Evolutionary conservation across 35 echinoderm and acorn worm species (phyloP), one percentile per base, ranked within the genome.

Genomic region (Amphiura filiformis): DNA sequence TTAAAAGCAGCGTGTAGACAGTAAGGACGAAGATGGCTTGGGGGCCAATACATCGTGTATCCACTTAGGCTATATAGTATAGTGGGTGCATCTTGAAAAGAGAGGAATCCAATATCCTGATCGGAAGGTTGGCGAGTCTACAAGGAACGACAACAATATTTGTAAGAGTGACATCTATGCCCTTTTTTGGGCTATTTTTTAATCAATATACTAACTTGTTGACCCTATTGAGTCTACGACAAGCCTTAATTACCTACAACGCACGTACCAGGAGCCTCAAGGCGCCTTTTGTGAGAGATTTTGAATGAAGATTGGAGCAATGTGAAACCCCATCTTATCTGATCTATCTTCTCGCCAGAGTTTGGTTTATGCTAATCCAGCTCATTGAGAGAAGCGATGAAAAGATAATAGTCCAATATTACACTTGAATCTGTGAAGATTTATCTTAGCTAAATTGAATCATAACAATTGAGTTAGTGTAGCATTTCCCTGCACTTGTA

Each of bases 291-390:
- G 7, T 26, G 7, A 70, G 7, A 5, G 61, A 70, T 70, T 70
- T 70, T 70, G 61, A 52, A 18, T 70, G 15, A 11, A 70, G 61
- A 70, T 70, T 13, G 28, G 61, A 30, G 61, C 26, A n/a, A 70
- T 70, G 61, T n/a, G 15, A 70, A 70, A 70, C 61, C n/a, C n/a
- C 61, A 70, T 70, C 61, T 70, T 70, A 70, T 70, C 61, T 70
- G 26, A 52, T 52, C 7, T 52, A 52, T 2, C 28, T 15, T 70
- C 7, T 47, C 17, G 61, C 7, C 28, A 70, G 15, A 23, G 61
- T n/a, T n/a, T 18, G 28, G 61, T 70, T 70, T 30, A 52, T 20
- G 44, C 20, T 7, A 52, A 20, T 52, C 7, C 44, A 52, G 20
- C 44, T 20, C 44, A 52, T 52, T 20, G 20, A 20, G 44, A 52